Conservation (phyloP, 92 coral and sea anemone genomes). For the Bergia sp. region DNA sequence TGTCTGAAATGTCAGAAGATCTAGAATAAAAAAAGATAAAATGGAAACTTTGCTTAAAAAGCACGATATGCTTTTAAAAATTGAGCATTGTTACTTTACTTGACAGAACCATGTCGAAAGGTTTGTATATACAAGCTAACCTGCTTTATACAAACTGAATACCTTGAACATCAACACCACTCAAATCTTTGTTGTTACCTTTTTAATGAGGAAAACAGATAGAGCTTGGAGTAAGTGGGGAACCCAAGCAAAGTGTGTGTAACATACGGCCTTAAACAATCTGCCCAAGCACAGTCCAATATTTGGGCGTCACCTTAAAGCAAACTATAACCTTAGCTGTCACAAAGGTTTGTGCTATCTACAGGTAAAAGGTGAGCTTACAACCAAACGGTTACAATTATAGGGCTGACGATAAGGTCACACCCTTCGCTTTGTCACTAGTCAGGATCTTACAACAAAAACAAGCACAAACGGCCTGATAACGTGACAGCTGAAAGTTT, state of each 20-base stretch:
- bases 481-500: constrained; percentile 31
- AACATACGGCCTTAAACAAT: background rate
- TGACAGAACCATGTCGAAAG: background rate
- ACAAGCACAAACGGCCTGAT: constrained; percentile 47
- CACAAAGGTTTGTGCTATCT: constrained; percentile 1
- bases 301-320: constrained; percentile 36
- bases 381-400: constrained; percentile 14
- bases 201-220: background rate
- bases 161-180: background rate
- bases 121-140: too few species aligned
- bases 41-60: too few species aligned
- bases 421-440: constrained; percentile 5
- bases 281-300: constrained; percentile 8
- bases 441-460: constrained; percentile 22
- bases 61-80: background rate
- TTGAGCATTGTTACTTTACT: background rate
- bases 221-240: background rate
- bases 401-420: constrained; percentile 10
- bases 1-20: too few species aligned
- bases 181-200: constrained; percentile 15
- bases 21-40: too few species aligned
- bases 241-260: background rate
- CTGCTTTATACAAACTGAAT: too few species aligned
- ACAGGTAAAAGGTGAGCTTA: constrained; percentile 13
- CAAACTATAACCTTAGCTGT: constrained; percentile 20